Conservation (phyloP, 2,888 invertebrate genomes). For the Oxyscelio sp. region DNA sequence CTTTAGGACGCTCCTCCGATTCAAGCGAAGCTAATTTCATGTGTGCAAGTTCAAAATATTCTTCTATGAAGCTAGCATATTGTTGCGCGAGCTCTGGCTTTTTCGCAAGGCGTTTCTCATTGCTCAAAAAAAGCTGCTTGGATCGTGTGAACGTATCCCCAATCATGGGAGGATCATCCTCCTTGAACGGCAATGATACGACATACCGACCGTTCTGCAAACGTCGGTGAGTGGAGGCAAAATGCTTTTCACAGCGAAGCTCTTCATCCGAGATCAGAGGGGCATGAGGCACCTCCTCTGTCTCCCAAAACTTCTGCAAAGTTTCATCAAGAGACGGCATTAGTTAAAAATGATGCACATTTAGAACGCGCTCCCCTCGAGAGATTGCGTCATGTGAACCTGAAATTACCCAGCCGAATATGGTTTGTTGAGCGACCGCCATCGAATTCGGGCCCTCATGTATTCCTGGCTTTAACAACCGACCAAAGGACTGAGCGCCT, state of each 20-base stretch:
- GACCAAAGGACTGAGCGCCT: neutral
- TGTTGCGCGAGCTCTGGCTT: no score
- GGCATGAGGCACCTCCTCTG: neutral
- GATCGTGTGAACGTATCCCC: neutral
- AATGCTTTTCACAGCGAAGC: conserved; percentile 1
- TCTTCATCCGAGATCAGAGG: neutral
- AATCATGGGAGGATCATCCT: neutral
- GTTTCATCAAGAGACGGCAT: neutral
- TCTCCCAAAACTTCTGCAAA: neutral
- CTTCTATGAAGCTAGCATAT: no score
- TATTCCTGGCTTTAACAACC: neutral
- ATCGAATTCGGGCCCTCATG: neutral
- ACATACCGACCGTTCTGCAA: neutral
- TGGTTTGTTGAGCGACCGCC: neutral
- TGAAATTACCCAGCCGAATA: neutral
- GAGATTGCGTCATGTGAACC: neutral
- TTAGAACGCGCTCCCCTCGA: neutral
- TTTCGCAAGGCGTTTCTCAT: no score
- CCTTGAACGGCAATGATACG: neutral
- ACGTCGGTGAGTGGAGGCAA: neutral
- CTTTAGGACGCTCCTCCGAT: no score
- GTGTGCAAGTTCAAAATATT: no score
- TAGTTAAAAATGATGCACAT: neutral
- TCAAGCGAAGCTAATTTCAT: no score
- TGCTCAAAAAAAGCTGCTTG: no score